phyloP scores from a whole-genome alignment of 1,140 invertebrate species.

The Danaus plexippus region DNA sequence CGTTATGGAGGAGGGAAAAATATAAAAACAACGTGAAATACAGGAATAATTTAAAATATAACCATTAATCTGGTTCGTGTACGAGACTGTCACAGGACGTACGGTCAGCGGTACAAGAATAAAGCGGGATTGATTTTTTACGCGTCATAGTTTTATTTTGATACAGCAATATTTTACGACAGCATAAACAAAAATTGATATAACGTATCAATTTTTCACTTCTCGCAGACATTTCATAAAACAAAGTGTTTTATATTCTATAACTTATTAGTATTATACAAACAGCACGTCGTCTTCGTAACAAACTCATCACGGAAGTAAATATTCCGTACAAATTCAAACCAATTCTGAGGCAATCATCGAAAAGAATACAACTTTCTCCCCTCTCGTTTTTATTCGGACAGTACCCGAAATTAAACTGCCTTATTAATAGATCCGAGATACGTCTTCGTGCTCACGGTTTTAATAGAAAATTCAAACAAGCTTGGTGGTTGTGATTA shows the following conservation, averaged over 20 bases:
- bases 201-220: no score
- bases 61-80: constrained; percentile 58
- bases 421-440: constrained; percentile 66
- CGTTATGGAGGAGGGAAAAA: constrained; percentile 34
- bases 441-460: constrained; percentile 49
- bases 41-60: constrained; percentile 63
- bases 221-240: no score
- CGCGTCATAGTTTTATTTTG: neutral
- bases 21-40: constrained; percentile 47
- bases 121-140: constrained; percentile 11
- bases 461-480: constrained; percentile 68
- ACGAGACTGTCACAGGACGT: constrained; percentile 42
- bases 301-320: no score
- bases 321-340: no score
- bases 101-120: constrained; percentile 38
- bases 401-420: constrained; percentile 55
- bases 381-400: constrained; percentile 27
- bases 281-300: no score
- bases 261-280: no score
- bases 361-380: no score
- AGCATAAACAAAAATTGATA: no score
- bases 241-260: no score
- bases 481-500: constrained; percentile 53
- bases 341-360: no score
- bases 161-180: neutral